A percentile compares a stretch with the other conserved stretches of the same genome.
Conservation (phyloP, 2,797 vertebrate species). For the Gymnoscopelus microlampas region DNA sequence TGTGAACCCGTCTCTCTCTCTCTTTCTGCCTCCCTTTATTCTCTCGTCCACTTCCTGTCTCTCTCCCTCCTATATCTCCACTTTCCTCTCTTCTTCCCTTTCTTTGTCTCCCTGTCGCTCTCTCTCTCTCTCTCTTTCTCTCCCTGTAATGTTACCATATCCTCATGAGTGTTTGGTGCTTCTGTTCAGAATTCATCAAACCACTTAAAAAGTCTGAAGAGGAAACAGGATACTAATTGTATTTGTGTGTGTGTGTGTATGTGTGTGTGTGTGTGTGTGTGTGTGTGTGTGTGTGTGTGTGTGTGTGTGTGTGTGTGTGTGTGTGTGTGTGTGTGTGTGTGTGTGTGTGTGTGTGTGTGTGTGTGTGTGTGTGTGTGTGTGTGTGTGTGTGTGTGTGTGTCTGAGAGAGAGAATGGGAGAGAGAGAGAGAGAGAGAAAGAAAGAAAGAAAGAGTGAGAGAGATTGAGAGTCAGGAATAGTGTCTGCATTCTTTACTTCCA, state of each 20-base stretch:
- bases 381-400: too few species aligned
- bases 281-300: too few species aligned
- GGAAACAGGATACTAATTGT: constrained; percentile 57
- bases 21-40: neutral
- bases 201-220: constrained; percentile 64
- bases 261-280: neutral
- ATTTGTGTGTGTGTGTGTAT: constrained; percentile 29
- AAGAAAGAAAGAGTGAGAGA: neutral
- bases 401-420: neutral
- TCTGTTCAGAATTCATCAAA: constrained; percentile 70
- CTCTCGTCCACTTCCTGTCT: constrained; percentile 16
- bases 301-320: too few species aligned
- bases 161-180: constrained; percentile 69
- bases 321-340: too few species aligned
- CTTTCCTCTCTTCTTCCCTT: neutral
- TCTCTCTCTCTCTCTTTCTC: constrained; percentile 59
- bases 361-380: too few species aligned
- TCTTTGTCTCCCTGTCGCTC: constrained; percentile 19
- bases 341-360: too few species aligned
- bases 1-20: neutral
- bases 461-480: neutral
- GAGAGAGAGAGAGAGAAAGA: neutral
- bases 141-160: constrained; percentile 32
- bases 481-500: too few species aligned
- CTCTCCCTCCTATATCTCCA: neutral